phyloP scores from a whole-genome alignment of 2,888 invertebrate genomes.

The Limnephilus lunatus region DNA sequence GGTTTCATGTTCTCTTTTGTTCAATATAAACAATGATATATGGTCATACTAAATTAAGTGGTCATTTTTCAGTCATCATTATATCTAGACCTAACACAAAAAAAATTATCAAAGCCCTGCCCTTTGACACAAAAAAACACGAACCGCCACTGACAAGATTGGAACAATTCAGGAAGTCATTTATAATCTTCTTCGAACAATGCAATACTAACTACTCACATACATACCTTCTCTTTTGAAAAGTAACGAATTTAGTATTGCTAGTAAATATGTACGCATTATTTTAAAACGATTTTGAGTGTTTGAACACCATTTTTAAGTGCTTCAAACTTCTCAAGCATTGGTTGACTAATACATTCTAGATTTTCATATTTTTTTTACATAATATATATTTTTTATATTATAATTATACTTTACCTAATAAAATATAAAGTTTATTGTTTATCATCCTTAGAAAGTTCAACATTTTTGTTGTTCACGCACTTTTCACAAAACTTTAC shows the following conservation, averaged over 20 bases:
- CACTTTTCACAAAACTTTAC: neutral
- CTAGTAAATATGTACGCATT: neutral
- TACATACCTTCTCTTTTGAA: neutral
- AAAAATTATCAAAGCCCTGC: neutral
- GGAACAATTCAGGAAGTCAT: neutral
- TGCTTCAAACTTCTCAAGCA: neutral
- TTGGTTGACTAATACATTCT: neutral
- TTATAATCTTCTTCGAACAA: neutral
- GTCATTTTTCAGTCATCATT: too few relatives aligned
- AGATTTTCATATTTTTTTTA: neutral
- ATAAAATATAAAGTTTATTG: constrained; percentile 11
- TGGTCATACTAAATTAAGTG: too few relatives aligned
- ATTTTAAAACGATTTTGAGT: neutral
- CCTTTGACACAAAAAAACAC: neutral
- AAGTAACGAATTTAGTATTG: neutral
- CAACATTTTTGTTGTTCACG: neutral
- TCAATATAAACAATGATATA: neutral
- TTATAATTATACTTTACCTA: constrained; percentile 14
- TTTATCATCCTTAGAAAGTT: constrained; percentile 18
- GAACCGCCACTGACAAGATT: neutral
- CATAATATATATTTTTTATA: neutral
- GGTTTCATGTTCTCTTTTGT: neutral
- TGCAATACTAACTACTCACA: neutral
- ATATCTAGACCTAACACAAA: too few relatives aligned
- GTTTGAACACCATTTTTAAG: neutral